Evolutionary conservation across 2,797 vertebrate genomes (phyloP).

Genomic region (Cottoperca gobio): DNA sequence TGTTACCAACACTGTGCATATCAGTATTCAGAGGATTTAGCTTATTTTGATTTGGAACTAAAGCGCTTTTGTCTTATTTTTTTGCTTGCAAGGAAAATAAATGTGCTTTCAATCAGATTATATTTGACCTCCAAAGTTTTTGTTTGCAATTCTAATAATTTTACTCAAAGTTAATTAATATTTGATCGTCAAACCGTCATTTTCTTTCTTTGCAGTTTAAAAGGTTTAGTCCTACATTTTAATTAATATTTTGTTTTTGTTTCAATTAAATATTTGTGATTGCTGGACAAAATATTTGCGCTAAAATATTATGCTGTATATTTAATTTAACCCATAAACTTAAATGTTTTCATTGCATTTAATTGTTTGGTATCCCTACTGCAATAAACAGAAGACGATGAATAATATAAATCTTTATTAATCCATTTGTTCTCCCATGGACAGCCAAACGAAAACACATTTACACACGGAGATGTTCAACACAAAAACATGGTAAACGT

Average conservation of each 20-base stretch:
- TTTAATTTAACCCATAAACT: neutral
- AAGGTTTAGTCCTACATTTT: neutral
- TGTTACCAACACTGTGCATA: neutral
- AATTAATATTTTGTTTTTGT: neutral
- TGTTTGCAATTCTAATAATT: neutral
- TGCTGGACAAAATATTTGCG: neutral
- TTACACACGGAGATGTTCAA: conserved; percentile 25
- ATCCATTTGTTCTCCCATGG: neutral
- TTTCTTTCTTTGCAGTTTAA: neutral
- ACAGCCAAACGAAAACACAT: conserved; percentile 5
- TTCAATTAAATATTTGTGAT: neutral
- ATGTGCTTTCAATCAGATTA: neutral
- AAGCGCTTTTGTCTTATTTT: neutral
- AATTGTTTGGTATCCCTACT: neutral
- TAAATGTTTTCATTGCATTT: neutral
- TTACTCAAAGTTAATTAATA: neutral
- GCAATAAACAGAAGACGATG: neutral
- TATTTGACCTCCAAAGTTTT: neutral
- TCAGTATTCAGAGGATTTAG: neutral
- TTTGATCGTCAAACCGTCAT: neutral
- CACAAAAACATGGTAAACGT: conserved; percentile 16
- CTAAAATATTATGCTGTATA: neutral
- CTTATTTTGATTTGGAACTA: neutral
- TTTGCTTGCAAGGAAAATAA: neutral
- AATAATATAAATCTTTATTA: neutral